Conservation (phyloP, 2,113 vertebrate species). For the Carassius auratus region DNA sequence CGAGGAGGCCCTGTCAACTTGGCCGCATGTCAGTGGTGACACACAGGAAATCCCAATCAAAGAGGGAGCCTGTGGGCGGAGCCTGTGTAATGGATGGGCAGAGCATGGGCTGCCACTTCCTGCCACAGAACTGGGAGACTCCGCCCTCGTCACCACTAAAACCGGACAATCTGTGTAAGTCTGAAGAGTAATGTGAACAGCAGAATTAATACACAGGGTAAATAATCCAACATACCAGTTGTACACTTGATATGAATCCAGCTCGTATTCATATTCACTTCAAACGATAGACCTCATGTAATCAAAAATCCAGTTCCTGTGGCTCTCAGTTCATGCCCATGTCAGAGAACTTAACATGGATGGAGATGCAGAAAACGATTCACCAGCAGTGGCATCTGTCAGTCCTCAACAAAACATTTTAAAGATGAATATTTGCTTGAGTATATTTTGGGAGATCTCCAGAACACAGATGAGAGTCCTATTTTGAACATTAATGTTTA, state of each 20-base stretch:
- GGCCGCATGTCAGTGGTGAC: constrained; percentile 44
- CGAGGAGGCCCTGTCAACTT: constrained; percentile 28
- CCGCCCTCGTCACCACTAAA: constrained; percentile 76
- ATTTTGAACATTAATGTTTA: background rate
- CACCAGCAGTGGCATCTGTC: background rate
- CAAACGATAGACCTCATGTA: background rate
- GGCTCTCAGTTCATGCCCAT: background rate
- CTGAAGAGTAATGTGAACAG: background rate
- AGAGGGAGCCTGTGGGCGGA: constrained; percentile 1
- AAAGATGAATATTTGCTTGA: background rate
- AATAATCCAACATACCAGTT: background rate
- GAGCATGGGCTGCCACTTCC: constrained; percentile 75
- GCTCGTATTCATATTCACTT: background rate
- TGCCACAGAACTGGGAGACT: constrained; percentile 76
- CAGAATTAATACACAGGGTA: background rate
- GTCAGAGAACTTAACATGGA: background rate
- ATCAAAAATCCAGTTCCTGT: background rate
- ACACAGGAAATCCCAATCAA: constrained; percentile 21
- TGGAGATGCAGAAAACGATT: background rate
- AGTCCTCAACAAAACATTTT: background rate
- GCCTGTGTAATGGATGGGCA: constrained; percentile 16
- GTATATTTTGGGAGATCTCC: background rate
- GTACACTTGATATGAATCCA: background rate
- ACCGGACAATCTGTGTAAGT: constrained; percentile 61
- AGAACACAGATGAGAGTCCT: background rate